Percentiles rank a stretch among this genome's conserved stretches.
These are phyloP conservation scores for Anthoptus insignis DNA, from an alignment of 2,888 invertebrate genomes.

Conservation along the genomic window DNA sequence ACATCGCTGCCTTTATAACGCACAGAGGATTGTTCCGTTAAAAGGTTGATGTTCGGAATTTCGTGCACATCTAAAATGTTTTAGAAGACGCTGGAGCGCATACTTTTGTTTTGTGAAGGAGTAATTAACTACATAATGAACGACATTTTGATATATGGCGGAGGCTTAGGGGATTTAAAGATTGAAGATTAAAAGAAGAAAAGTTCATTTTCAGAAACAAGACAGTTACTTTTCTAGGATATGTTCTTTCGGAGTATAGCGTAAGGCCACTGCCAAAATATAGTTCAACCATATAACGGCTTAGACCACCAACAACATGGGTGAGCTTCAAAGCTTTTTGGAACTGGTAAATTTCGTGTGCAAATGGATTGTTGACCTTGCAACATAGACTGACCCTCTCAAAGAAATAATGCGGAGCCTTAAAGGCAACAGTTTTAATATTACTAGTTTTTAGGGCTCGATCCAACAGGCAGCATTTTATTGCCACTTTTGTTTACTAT, in stretches of 20 bases:
- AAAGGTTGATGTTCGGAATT: conserved; percentile 10
- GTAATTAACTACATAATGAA: neutral
- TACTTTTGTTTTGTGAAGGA: neutral
- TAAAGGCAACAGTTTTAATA: neutral
- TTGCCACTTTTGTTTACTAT: neutral
- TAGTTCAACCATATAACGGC: neutral
- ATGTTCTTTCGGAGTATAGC: neutral
- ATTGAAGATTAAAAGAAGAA: neutral
- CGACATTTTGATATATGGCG: neutral
- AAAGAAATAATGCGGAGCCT: neutral
- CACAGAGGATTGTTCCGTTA: neutral
- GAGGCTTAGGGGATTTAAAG: neutral
- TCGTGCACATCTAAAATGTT: neutral
- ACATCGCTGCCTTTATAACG: conserved; percentile 49
- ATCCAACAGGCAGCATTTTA: neutral
- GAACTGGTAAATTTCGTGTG: neutral
- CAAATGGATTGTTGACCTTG: neutral
- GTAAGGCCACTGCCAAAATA: neutral
- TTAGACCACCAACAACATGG: neutral
- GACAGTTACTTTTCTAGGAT: neutral
- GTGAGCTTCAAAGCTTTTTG: neutral
- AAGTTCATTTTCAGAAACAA: neutral
- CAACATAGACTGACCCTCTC: neutral
- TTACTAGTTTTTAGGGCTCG: neutral
- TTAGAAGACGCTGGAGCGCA: neutral